phyloP scores from a whole-genome alignment of 1,140 invertebrate genomes.

The Drosophila paulistorum region DNA sequence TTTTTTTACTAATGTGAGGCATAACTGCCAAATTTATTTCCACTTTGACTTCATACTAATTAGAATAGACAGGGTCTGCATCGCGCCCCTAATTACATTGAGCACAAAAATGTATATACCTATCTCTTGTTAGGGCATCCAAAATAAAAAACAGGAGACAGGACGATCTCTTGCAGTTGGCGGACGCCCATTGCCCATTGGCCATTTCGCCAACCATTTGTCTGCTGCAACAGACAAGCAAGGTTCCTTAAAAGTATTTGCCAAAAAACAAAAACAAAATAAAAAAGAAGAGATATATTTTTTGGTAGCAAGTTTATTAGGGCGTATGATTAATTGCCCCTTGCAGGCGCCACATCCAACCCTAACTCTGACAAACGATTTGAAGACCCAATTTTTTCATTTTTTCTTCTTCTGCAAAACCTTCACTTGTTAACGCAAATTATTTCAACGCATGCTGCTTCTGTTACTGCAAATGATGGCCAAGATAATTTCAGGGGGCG shows the following conservation, averaged over 20 bases:
- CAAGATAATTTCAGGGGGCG: slow-evolving; percentile 41
- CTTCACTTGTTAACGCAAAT: slow-evolving; percentile 59
- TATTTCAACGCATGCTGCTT: slow-evolving; percentile 60
- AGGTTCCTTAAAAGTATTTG: slow-evolving; percentile 66
- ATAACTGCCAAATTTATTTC: no score
- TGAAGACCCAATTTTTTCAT: slow-evolving; percentile 26
- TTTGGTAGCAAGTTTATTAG: slow-evolving; percentile 64
- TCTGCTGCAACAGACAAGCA: slow-evolving; percentile 71
- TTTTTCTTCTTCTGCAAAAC: slow-evolving; percentile 12
- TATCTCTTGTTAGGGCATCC: no score
- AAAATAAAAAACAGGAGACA: not conserved
- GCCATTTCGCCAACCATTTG: slow-evolving; percentile 75
- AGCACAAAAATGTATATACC: no score
- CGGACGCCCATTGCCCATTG: slow-evolving; percentile 65
- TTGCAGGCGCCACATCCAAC: slow-evolving; percentile 61
- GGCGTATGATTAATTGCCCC: slow-evolving; percentile 73
- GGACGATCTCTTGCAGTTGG: slow-evolving; percentile 60
- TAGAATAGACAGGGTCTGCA: no score
- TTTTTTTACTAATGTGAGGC: no score
- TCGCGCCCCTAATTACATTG: no score
- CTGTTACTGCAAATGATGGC: slow-evolving; percentile 49
- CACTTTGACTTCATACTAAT: no score
- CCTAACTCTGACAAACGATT: slow-evolving; percentile 34
- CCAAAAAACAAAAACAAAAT: slow-evolving; percentile 39
- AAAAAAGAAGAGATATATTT: slow-evolving; percentile 10